Evolutionary conservation across 2,113 vertebrate species (phyloP).

Genomic region (Microcebus jonahi): DNA sequence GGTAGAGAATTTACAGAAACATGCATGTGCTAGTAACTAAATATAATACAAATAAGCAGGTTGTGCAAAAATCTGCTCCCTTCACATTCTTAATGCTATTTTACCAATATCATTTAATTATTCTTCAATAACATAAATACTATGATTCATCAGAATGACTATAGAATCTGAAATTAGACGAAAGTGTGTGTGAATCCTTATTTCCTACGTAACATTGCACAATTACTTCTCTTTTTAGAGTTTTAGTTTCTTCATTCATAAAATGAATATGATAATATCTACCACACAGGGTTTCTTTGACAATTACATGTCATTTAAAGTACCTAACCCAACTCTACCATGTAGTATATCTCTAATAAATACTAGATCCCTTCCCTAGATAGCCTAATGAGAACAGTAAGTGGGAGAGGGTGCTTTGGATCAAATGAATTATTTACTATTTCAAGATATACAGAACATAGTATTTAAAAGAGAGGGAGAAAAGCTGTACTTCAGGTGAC

Average conservation of each 20-base stretch:
- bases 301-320: neutral
- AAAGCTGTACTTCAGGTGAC: neutral
- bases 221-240: neutral
- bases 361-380: neutral
- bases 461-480: neutral
- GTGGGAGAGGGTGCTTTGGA: neutral
- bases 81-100: neutral
- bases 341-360: neutral
- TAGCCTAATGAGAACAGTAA: neutral
- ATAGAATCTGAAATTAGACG: neutral
- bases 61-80: neutral
- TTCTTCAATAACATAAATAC: neutral
- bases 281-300: neutral
- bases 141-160: neutral
- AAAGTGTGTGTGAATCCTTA: neutral
- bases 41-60: neutral
- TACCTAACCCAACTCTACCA: neutral
- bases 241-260: slow-evolving; percentile 29
- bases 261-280: neutral
- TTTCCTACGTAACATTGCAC: neutral
- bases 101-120: neutral
- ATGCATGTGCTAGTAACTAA: neutral
- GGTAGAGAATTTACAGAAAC: neutral
- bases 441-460: neutral
- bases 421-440: neutral